These are phyloP conservation scores for Scaptodrosophila latifasciaeformis DNA, from an alignment of 2,888 invertebrate species.

Conservation along the genomic window DNA sequence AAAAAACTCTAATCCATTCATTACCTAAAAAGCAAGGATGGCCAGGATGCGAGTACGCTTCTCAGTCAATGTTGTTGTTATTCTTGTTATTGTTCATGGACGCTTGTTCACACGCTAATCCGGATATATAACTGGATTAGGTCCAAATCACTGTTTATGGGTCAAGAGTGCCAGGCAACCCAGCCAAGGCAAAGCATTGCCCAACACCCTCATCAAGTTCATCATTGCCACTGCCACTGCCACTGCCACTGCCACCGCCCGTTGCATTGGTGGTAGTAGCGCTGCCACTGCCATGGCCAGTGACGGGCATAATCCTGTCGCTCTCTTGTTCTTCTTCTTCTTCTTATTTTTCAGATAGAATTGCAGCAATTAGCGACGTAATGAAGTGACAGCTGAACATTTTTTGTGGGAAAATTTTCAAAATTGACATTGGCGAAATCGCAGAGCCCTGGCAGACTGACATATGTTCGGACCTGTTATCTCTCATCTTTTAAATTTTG, in stretches of 20 bases:
- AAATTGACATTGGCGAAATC: too few species aligned
- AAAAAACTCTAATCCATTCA: slow-evolving; percentile 54
- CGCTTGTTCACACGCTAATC: slow-evolving; percentile 43
- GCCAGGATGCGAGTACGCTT: too few species aligned
- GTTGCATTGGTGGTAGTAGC: slow-evolving; percentile 10
- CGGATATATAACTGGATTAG: slow-evolving; percentile 53
- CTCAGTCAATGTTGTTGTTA: slow-evolving; percentile 29
- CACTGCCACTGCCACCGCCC: not conserved
- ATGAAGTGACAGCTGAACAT: slow-evolving; percentile 55
- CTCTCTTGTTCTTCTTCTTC: not conserved
- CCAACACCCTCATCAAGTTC: slow-evolving; percentile 1
- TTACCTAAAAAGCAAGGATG: slow-evolving; percentile 68
- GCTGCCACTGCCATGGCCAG: slow-evolving; percentile 15
- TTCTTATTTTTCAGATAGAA: too few species aligned
- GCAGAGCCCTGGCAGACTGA: not conserved
- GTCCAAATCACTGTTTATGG: slow-evolving; percentile 52
- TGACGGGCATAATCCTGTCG: slow-evolving; percentile 50
- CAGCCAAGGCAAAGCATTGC: slow-evolving; percentile 5
- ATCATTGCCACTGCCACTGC: not conserved
- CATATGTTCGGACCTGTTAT: not conserved
- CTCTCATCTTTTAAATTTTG: too few species aligned
- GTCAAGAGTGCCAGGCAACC: slow-evolving; percentile 19
- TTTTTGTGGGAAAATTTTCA: slow-evolving; percentile 46
- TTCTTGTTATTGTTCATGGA: slow-evolving; percentile 8
- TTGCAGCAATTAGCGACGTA: slow-evolving; percentile 54